Conservation (phyloP, 1,140 invertebrate genomes). For the Sesamia nonagrioides region DNA sequence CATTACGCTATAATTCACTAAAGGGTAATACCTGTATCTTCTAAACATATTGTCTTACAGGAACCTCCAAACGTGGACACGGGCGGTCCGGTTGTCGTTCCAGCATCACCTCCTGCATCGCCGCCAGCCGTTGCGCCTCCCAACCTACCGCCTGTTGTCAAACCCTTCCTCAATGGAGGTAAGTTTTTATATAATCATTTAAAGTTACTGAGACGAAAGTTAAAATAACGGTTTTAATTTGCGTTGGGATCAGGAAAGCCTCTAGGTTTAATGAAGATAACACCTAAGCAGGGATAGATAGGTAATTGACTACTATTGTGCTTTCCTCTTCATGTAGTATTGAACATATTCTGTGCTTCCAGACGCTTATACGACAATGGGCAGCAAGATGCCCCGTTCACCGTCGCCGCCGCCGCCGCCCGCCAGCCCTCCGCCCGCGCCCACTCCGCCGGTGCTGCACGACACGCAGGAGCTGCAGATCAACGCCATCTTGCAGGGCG, state of each 20-base stretch:
- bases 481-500: slow-evolving; percentile 83
- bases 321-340: too few species aligned
- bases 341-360: slow-evolving; percentile 37
- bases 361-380: slow-evolving; percentile 86
- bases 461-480: slow-evolving; percentile 83
- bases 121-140: slow-evolving; percentile 67
- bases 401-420: slow-evolving; percentile 73
- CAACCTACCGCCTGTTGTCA: slow-evolving; percentile 83
- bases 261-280: too few species aligned
- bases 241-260: too few species aligned
- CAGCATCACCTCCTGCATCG: slow-evolving; percentile 58
- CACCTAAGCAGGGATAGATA: too few species aligned
- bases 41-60: slow-evolving; percentile 58
- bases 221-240: too few species aligned
- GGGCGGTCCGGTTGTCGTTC: slow-evolving; percentile 8
- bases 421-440: background rate
- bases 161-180: slow-evolving; percentile 87
- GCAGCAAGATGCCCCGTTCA: slow-evolving; percentile 80
- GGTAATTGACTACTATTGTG: too few species aligned
- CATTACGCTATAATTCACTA: too few species aligned
- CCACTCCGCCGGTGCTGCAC: slow-evolving; percentile 61
- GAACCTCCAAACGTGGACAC: slow-evolving; percentile 76
- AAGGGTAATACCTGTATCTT: too few species aligned
- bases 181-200: slow-evolving; percentile 15
- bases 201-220: background rate